phyloP scores from a whole-genome alignment of 2,797 vertebrate species.

The Labeo calbasu region DNA sequence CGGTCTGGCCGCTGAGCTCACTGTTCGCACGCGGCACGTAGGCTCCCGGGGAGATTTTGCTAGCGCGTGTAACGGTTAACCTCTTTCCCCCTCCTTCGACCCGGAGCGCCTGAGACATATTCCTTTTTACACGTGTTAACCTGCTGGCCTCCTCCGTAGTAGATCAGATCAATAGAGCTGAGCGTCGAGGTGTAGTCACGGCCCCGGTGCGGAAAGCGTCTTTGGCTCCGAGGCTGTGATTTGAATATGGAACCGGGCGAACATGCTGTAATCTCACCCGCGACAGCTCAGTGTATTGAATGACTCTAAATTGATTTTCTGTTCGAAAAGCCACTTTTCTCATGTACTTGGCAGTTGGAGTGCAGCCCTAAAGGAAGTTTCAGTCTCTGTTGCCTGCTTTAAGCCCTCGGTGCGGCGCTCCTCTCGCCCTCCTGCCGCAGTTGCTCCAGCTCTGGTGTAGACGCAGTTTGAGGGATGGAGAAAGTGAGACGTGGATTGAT shows the following conservation, averaged over 20 bases:
- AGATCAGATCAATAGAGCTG: conserved; percentile 66
- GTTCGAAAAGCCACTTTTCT: conserved; percentile 50
- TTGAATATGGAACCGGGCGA: conserved; percentile 52
- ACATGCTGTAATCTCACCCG: conserved; percentile 51
- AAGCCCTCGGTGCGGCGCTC: conserved; percentile 4
- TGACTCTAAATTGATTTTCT: conserved; percentile 49
- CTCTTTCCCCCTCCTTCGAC: conserved; percentile 47
- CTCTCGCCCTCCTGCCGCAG: conserved; percentile 5
- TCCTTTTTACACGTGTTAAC: conserved; percentile 67
- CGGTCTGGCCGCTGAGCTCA: conserved; percentile 75
- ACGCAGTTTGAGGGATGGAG: conserved; percentile 35
- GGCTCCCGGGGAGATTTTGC: conserved; percentile 29
- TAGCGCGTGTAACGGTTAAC: conserved; percentile 48
- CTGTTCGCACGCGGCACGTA: conserved; percentile 36
- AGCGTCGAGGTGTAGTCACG: conserved; percentile 28
- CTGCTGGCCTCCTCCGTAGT: conserved; percentile 63
- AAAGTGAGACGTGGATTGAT: conserved; percentile 64
- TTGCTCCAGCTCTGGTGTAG: conserved; percentile 45
- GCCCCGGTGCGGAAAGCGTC: conserved; percentile 38
- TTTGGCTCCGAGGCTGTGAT: conserved; percentile 53
- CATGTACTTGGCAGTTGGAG: conserved; percentile 38
- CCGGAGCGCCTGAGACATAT: conserved; percentile 57
- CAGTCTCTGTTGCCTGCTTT: conserved; percentile 30
- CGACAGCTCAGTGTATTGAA: conserved; percentile 47
- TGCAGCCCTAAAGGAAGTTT: conserved; percentile 46